These are phyloP conservation scores for Drosophila arawakana DNA, from an alignment of 1,140 invertebrate species.

Conservation along the genomic window DNA sequence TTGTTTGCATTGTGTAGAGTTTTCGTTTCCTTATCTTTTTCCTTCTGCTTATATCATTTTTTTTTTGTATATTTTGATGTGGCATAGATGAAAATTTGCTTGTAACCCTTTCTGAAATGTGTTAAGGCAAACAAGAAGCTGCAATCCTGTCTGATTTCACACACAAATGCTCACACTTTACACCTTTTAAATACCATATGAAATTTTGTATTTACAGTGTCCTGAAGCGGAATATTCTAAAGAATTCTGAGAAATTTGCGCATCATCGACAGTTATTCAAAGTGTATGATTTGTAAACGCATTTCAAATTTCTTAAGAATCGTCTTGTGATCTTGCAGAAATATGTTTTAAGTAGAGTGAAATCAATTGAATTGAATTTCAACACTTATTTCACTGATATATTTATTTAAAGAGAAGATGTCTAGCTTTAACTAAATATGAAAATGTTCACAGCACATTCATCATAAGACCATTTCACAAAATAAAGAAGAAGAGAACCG, in stretches of 20 bases:
- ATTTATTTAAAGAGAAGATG: background rate
- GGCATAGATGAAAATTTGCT: slow-evolving; percentile 47
- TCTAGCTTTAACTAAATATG: background rate
- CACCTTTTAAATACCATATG: background rate
- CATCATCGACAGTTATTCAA: background rate
- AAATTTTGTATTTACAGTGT: slow-evolving; percentile 5
- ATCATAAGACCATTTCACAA: background rate
- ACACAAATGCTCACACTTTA: slow-evolving; percentile 7
- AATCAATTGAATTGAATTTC: too few species aligned
- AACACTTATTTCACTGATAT: background rate
- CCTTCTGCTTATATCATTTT: background rate
- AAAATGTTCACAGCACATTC: slow-evolving; percentile 30
- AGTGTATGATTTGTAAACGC: background rate
- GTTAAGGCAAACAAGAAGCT: slow-evolving; percentile 26
- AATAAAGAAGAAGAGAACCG: background rate
- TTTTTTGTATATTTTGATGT: slow-evolving; percentile 24
- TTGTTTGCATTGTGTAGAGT: slow-evolving; percentile 55
- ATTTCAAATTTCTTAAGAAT: background rate
- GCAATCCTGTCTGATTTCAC: slow-evolving; percentile 24
- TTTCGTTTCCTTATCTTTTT: slow-evolving; percentile 14
- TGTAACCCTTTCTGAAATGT: slow-evolving; percentile 13
- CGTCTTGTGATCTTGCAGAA: background rate
- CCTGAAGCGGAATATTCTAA: background rate
- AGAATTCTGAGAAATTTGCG: background rate
- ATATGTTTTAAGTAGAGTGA: background rate